Evolutionary conservation across 2,797 vertebrate species (phyloP).

Genomic region (Darevskia mixta): DNA sequence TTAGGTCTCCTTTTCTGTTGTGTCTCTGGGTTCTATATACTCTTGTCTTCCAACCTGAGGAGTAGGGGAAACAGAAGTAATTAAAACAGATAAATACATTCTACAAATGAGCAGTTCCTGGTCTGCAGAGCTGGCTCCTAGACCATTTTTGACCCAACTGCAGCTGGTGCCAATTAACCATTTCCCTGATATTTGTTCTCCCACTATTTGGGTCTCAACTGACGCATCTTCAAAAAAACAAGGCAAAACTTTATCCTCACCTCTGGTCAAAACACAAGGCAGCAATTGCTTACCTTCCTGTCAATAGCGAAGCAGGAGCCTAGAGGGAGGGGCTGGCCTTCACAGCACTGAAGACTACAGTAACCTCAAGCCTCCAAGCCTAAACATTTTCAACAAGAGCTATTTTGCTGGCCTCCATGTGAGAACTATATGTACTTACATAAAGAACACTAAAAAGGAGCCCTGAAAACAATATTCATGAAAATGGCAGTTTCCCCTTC

Average conservation of each 20-base stretch:
- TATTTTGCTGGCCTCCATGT: too few relatives aligned
- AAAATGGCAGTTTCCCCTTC: not conserved
- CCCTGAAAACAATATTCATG: not conserved
- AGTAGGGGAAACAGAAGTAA: slow-evolving; percentile 22
- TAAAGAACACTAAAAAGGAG: not conserved
- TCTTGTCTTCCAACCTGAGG: slow-evolving; percentile 58
- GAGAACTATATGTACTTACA: not conserved
- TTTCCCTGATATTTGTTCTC: not conserved
- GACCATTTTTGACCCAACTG: not conserved
- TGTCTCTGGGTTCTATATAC: not conserved
- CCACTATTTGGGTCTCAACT: not conserved
- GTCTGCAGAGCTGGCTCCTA: too few relatives aligned
- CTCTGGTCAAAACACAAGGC: not conserved
- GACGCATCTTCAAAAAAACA: not conserved
- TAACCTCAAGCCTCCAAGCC: not conserved
- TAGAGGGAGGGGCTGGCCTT: not conserved
- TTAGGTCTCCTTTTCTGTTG: slow-evolving; percentile 1
- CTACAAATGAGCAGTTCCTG: not conserved
- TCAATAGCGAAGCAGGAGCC: not conserved
- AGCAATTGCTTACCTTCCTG: not conserved
- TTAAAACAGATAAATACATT: not conserved
- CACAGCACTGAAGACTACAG: not conserved
- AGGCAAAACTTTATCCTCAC: not conserved
- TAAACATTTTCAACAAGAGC: not conserved
- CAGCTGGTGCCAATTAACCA: not conserved